These are phyloP conservation scores for Drosophila nikananu DNA, from an alignment of 1,140 invertebrate species.

Conservation along the genomic window DNA sequence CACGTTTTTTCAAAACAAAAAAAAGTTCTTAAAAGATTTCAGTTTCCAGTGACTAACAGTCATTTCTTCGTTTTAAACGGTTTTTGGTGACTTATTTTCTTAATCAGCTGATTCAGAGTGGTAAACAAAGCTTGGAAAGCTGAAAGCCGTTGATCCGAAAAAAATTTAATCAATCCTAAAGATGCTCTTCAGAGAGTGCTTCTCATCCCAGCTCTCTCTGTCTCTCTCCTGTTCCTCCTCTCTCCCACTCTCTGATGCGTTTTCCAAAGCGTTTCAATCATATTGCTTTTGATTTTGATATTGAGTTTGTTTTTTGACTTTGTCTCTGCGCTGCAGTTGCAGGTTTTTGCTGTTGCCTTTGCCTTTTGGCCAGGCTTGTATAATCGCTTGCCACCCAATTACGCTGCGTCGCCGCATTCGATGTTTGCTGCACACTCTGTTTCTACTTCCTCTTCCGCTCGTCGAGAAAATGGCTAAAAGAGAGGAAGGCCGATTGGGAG, in stretches of 20 bases:
- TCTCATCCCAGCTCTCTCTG: conserved; percentile 5
- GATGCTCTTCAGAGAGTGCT: conserved; percentile 1
- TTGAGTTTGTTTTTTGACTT: conserved; percentile 45
- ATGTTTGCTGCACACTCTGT: conserved; percentile 75
- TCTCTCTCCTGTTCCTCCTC: not conserved
- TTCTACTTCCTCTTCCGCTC: conserved; percentile 81
- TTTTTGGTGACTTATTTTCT: conserved; percentile 17
- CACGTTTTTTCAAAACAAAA: not conserved
- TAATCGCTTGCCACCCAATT: conserved; percentile 75
- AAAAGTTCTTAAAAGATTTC: not conserved
- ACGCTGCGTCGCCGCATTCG: conserved; percentile 71
- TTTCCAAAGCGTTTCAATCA: conserved; percentile 36
- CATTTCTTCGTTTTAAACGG: not conserved
- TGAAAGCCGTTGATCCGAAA: conserved; percentile 32
- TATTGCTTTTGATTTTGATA: conserved; percentile 27
- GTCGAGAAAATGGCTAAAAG: conserved; percentile 29
- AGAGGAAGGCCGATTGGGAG: conserved; percentile 4
- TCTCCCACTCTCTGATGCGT: not conserved
- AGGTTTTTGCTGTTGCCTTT: conserved; percentile 21
- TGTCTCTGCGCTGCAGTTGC: conserved; percentile 39
- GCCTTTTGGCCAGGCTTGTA: conserved; percentile 63
- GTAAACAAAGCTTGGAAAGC: conserved; percentile 52
- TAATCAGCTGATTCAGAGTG: conserved; percentile 44
- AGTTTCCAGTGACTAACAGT: conserved; percentile 4
- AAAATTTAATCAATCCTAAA: conserved; percentile 18